A percentile compares a stretch with the other conserved stretches of the same genome.
phyloP scores from a whole-genome alignment of 2,888 invertebrate genomes.

The Microdon myrmicae region DNA sequence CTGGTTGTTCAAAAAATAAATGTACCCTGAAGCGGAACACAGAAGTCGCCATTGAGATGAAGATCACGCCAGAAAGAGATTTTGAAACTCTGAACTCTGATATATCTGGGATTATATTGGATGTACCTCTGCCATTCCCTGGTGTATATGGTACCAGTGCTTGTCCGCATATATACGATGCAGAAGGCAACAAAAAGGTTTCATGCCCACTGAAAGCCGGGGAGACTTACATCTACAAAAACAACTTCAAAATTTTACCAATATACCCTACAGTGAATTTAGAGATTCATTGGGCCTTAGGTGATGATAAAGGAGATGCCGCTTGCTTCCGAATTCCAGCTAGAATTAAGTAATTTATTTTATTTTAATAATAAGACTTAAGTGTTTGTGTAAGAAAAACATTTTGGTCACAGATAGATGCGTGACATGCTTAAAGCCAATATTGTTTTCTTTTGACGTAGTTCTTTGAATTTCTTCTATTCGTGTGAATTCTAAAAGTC shows the following conservation, averaged over 20 bases:
- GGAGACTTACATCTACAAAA: conserved; percentile 76
- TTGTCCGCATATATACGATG: conserved; percentile 73
- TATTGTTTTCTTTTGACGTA: too few species aligned
- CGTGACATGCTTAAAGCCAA: too few species aligned
- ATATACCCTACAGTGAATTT: conserved; percentile 69
- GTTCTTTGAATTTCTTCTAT: too few species aligned
- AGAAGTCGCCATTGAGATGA: conserved; percentile 69
- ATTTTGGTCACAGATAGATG: too few species aligned
- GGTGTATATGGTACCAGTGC: conserved; percentile 79
- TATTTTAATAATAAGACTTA: background rate
- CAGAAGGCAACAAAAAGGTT: conserved; percentile 71
- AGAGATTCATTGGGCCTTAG: conserved; percentile 75
- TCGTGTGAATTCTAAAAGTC: too few species aligned
- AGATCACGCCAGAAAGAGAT: conserved; percentile 72
- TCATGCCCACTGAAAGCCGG: conserved; percentile 77
- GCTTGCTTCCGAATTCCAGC: conserved; percentile 77
- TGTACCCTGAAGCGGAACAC: conserved; percentile 76
- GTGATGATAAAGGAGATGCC: conserved; percentile 67
- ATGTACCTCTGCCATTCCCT: conserved; percentile 76
- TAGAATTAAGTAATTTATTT: conserved; percentile 68
- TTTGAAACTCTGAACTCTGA: conserved; percentile 69
- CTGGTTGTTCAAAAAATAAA: conserved; percentile 73
- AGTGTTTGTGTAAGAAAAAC: background rate
- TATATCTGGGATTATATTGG: conserved; percentile 74
- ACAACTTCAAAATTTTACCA: conserved; percentile 70